Base-by-base conservation (phyloP, 2,113 vertebrate genomes). In the Myocastor coypus region DNA sequence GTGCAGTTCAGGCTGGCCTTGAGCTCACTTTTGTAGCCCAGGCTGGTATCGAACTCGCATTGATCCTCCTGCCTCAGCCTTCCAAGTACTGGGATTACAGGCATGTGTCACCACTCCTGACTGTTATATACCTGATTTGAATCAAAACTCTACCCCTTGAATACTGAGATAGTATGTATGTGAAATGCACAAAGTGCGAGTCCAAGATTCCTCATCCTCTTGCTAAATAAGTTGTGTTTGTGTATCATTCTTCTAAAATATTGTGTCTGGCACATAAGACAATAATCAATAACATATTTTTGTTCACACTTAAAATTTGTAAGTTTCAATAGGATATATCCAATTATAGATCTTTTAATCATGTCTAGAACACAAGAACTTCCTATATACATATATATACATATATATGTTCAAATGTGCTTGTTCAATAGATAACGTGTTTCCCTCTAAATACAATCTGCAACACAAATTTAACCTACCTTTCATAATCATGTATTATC, bases 361-460 rank as follows among this genome's bases (percentile, higher is more conserved):
- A 71, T 91, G 55, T 57, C 59, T 87, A 13, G 17, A 93, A 83
- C 46, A 28, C 7, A 73, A 52, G n/a, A 78, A 4, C 26, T 81
- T 93, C 73, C 42, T 37, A 11, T 55, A 24, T 16, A 20, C n/a
- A n/a, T n/a, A n/a, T n/a, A n/a, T n/a, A n/a, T n/a, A n/a, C n/a
- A n/a, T n/a, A n/a, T 63, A 86, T 52, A 92, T n/a, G 32, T 63
- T 80, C 7, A 42, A 34, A 64, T 73, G 77, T 85, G 22, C 73
- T 95, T 71, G 24, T 55, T 78, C 78, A 26, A 5, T 87, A 91
- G 68, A 94, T 81, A 81, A 92, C 14, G 28, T 90, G 26, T 66
- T 96, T 93, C 71, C 82, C 69, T 89, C 64, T 83, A 69, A 77
- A n/a, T 68, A 87, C 2, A 32, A 90, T 17, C 75, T 96, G 46